A percentile compares a stretch with the other conserved stretches of the same genome.
These are phyloP conservation scores for Ferrisia virgata DNA, from an alignment of 2,888 invertebrate species.

Conservation along the genomic window DNA sequence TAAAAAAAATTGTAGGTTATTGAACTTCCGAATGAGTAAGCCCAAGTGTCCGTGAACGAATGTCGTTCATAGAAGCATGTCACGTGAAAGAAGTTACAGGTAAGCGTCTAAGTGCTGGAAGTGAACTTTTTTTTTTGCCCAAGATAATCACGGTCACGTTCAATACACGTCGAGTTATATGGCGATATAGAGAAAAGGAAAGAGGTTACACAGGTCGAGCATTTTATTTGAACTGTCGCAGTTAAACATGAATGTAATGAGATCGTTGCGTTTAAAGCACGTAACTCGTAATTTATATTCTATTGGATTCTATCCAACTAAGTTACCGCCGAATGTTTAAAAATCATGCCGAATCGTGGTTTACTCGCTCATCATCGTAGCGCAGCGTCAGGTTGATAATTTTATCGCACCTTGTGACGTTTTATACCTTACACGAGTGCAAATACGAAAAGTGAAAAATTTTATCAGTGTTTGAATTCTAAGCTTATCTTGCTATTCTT, in stretches of 20 bases:
- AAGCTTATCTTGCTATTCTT: neutral
- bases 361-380: no score
- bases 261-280: neutral
- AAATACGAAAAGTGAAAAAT: neutral
- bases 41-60: neutral
- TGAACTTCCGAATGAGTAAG: neutral
- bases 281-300: neutral
- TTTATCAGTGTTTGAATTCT: neutral
- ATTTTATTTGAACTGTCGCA: neutral
- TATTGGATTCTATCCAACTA: neutral
- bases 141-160: constrained; percentile 1
- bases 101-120: neutral
- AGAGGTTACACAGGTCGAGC: constrained; percentile 8
- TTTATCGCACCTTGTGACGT: neutral
- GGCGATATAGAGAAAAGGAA: neutral
- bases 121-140: neutral
- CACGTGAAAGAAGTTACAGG: neutral
- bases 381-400: neutral
- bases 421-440: neutral
- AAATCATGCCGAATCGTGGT: neutral
- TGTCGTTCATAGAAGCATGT: neutral
- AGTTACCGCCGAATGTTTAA: neutral
- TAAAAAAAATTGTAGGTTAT: neutral
- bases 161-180: neutral
- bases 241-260: neutral